These are phyloP conservation scores for Neodiprion virginianus DNA, from an alignment of 1,140 invertebrate species.

Conservation along the genomic window DNA sequence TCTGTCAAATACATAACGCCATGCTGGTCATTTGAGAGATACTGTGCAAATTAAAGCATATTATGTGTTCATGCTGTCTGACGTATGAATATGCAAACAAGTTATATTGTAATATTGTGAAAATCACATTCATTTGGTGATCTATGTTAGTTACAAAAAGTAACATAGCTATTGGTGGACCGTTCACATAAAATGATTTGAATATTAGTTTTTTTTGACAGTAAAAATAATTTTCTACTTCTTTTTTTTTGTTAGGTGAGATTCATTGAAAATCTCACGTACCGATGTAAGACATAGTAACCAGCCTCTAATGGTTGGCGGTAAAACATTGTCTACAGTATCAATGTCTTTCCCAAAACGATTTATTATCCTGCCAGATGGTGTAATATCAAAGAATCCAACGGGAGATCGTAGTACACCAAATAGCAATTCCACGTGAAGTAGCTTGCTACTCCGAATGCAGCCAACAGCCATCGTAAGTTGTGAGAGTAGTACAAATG, in stretches of 20 bases:
- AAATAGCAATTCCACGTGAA: slow-evolving; percentile 52
- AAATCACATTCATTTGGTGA: not conserved
- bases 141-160: not conserved
- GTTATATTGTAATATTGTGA: not conserved
- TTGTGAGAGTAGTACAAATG: slow-evolving; percentile 52
- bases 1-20: not conserved
- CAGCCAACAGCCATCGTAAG: slow-evolving; percentile 52
- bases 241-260: slow-evolving; percentile 21
- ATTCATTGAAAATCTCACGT: slow-evolving; percentile 48
- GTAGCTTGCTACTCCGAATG: slow-evolving; percentile 52
- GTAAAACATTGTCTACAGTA: slow-evolving; percentile 60
- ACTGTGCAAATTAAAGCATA: not conserved
- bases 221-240: slow-evolving; percentile 22
- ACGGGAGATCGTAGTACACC: slow-evolving; percentile 62
- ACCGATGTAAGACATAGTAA: slow-evolving; percentile 71
- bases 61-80: not conserved
- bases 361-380: slow-evolving; percentile 67
- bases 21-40: not conserved
- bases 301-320: slow-evolving; percentile 58
- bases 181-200: slow-evolving; percentile 18
- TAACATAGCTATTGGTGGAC: slow-evolving; percentile 42
- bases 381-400: slow-evolving; percentile 70
- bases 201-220: slow-evolving; percentile 19
- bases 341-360: slow-evolving; percentile 67
- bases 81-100: not conserved